Base-by-base conservation (phyloP, 2,113 vertebrate genomes). In the Rhodinocichla rosea region DNA sequence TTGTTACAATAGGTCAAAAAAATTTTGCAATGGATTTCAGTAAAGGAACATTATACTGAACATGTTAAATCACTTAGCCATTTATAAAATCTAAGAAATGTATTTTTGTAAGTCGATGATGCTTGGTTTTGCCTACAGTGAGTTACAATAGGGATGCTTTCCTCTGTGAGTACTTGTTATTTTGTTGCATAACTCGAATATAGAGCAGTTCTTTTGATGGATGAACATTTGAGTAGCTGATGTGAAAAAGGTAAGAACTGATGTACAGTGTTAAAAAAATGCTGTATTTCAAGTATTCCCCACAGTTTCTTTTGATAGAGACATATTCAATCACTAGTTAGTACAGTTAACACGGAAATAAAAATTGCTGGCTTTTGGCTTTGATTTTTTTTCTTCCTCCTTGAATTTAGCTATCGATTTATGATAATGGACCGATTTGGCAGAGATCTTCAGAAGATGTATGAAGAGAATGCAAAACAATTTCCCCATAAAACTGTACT, bases 391-490 rank as follows among this genome's bases (percentile, higher is more conserved):
- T 56, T 44, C 50, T 9, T 10, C 22, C 4, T 11, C 28, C 15
- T 73, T 80, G 65, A 22, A 90, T 97, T 94, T 89, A 99, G 99
- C 92, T 99, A 99, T 40, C 98, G 99, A 80, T 99, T 99, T 98
- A 99, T 99, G 99, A 98, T 99, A 68, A 99, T 99, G 96, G 99
- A 99, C 95, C 96, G 99, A 89, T 99, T 99, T 83, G 99, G 99
- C 90, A 98, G 97, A 63, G 99, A 99, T 96, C 98, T 99, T 93
- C 99, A 99, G 98, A 99, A 99, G 97, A 98, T 98, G 88, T 99
- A 98, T 96, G 99, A 99, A 96, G 98, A 98, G 87, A 97, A 98
- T 74, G 98, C 97, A 82, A 98, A 97, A 83, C 98, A 50, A 18
- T 99, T 99, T 97, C 79, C 99, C 76, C 98, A 97, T 85, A 99